Base-by-base conservation (phyloP, 2,797 vertebrate species). In the Xenopus petersii region DNA sequence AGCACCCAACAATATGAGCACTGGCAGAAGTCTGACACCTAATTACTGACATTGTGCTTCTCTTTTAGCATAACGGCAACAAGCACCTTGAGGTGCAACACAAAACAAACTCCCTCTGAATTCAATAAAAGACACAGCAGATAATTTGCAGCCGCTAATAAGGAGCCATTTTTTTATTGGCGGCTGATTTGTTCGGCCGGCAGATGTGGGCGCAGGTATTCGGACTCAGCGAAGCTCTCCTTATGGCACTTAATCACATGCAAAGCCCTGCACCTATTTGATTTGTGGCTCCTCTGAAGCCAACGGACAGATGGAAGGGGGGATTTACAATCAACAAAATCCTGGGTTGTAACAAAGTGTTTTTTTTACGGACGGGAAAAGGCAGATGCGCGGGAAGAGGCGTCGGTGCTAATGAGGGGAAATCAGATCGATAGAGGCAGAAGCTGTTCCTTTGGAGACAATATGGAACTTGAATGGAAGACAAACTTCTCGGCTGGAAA, bases 161-260 rank as follows among this genome's bases (percentile, higher is more conserved):
- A n/a, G 16, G 10, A 54, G 4, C 12, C 36, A 42, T 42, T 42
- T 42, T 36, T 36, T 42, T 42, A 42, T 42, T 21, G 56, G 11
- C 15, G n/a, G 47, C 15, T 65, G 63, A 65, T 67, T 67, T 56
- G 51, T 65, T 10, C 9, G 36, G 9, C 0, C 61, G 47, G 56
- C 66, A 75, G 66, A 69, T 75, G 66, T 55, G 10, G 15, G n/a
- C 54, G 15, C 46, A 75, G 74, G 48, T 49, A 64, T 51, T 24
- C 21, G n/a, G 13, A 70, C 17, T 46, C 67, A 70, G 67, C 59
- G 58, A 58, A 56, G 4, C 9, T 59, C 24, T 55, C 72, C 64
- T 59, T 74, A 54, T 48, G 65, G 13, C 6, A 15, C 16, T 47
- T 65, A 48, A 48, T 33, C 42, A 59, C 17, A 12, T 26, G 17